These are phyloP conservation scores for Cinclus mexicanus DNA, from an alignment of 2,113 vertebrate species.

Conservation along the genomic window DNA sequence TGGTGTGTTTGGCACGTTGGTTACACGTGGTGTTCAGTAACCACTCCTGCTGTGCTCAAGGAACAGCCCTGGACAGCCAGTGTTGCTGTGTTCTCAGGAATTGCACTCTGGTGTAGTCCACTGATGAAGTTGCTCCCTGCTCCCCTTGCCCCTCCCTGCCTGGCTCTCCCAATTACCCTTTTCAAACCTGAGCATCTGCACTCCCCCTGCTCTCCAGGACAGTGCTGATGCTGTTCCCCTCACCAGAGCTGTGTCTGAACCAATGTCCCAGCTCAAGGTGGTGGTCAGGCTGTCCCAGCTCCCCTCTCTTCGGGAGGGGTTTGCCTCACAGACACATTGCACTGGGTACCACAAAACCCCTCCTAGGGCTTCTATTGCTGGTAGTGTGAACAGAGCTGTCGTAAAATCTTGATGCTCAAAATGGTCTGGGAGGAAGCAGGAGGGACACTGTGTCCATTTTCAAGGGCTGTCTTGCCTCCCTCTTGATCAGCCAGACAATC, in stretches of 20 bases:
- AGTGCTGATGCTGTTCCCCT: not conserved
- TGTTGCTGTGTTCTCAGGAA: not conserved
- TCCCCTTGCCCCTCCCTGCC: not conserved
- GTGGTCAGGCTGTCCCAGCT: not conserved
- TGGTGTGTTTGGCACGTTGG: not conserved
- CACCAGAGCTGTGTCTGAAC: not conserved
- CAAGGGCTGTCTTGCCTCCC: not conserved
- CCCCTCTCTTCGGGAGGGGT: not conserved
- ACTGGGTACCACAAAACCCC: not conserved
- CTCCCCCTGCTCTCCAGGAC: not conserved
- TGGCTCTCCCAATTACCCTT: not conserved
- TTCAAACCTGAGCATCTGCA: not conserved
- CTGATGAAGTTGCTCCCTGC: not conserved
- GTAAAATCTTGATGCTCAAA: not conserved
- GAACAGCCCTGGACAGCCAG: rapidly evolving
- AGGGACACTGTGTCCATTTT: not conserved
- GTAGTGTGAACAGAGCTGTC: not conserved
- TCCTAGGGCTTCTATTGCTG: not conserved
- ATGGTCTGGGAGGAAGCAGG: not conserved
- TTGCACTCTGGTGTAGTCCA: not conserved
- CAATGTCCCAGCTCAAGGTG: not conserved
- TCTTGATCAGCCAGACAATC: not conserved
- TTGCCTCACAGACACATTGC: not conserved
- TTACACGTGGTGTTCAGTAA: not conserved
- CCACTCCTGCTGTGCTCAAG: not conserved